Conservation (phyloP, 37 sponge, comb jelly and placozoan species). For the Halisarca cf. caerulea region DNA sequence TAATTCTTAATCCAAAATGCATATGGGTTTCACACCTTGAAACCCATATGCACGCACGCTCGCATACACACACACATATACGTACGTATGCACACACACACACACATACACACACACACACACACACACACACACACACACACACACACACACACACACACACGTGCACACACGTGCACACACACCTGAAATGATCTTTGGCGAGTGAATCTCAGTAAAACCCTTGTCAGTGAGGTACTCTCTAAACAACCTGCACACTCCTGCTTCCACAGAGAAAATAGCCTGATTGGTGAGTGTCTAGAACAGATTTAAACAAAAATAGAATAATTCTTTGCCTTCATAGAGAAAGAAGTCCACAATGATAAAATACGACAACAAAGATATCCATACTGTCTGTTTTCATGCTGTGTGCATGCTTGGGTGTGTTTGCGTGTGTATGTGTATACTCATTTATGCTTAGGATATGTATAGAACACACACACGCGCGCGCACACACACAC, state of each 20-base stretch:
- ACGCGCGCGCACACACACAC: too few relatives aligned
- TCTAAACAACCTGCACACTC: constrained; percentile 85
- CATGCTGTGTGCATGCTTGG: too few relatives aligned
- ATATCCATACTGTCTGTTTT: too few relatives aligned
- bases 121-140: constrained; percentile 18
- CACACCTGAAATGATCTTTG: constrained; percentile 94
- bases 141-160: neutral
- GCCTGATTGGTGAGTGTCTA: constrained; percentile 96
- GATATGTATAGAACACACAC: too few relatives aligned
- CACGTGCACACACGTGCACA: neutral
- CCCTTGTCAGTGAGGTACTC: constrained; percentile 82
- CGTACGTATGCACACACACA: neutral
- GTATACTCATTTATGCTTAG: too few relatives aligned
- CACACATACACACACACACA: neutral
- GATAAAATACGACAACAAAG: too few relatives aligned
- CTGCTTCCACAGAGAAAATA: constrained; percentile 93
- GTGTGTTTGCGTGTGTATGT: too few relatives aligned
- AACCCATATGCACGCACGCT: constrained; percentile 2
- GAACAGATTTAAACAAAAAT: neutral
- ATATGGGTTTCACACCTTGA: neutral
- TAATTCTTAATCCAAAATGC: neutral
- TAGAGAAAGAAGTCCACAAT: too few relatives aligned
- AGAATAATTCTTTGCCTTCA: too few relatives aligned
- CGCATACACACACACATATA: neutral
- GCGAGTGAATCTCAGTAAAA: constrained; percentile 97